Evolutionary conservation across 53 echinoderm and acorn worm genomes (phyloP), one percentile per base, ranked within the genome.

Genomic region (Luidia sarsii): DNA sequence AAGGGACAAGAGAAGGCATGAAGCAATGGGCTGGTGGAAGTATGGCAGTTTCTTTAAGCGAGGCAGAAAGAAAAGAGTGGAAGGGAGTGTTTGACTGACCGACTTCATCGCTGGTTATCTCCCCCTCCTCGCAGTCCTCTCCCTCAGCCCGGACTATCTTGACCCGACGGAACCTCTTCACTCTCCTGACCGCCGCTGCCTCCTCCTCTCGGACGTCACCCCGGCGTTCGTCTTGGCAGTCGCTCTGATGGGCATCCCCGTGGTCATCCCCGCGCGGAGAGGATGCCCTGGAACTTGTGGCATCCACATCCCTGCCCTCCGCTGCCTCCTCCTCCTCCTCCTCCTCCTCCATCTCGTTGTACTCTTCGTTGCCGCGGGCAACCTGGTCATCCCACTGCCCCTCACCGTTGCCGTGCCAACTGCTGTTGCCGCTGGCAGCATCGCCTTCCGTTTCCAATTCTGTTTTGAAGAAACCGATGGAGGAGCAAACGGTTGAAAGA

Each of bases 41-140:
- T n/a, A n/a, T n/a, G n/a, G n/a, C n/a, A n/a, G n/a, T n/a, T n/a
- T n/a, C n/a, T n/a, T n/a, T n/a, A n/a, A n/a, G n/a, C n/a, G n/a
- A n/a, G n/a, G n/a, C n/a, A n/a, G n/a, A n/a, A n/a, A n/a, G n/a
- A n/a, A n/a, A n/a, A n/a, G n/a, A n/a, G n/a, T n/a, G n/a, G n/a
- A n/a, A n/a, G n/a, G n/a, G n/a, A n/a, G n/a, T n/a, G n/a, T n/a
- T n/a, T n/a, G n/a, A n/a, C n/a, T n/a, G n/a, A n/a, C n/a, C n/a
- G n/a, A n/a, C n/a, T n/a, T 81, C 81, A 66, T 81, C 81, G 46
- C 81, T 81, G 0, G 65, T 67, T 13, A 81, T 38, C 54, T 81
- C 82, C 1, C 65, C 63, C 57, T 67, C 82, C 62, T 80, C 81
- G 13, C 56, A 70, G 19, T 84, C 73, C 39, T 59, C 66, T 4